phyloP scores from a whole-genome alignment of 2,888 invertebrate species.

The Diarsia dahlii region DNA sequence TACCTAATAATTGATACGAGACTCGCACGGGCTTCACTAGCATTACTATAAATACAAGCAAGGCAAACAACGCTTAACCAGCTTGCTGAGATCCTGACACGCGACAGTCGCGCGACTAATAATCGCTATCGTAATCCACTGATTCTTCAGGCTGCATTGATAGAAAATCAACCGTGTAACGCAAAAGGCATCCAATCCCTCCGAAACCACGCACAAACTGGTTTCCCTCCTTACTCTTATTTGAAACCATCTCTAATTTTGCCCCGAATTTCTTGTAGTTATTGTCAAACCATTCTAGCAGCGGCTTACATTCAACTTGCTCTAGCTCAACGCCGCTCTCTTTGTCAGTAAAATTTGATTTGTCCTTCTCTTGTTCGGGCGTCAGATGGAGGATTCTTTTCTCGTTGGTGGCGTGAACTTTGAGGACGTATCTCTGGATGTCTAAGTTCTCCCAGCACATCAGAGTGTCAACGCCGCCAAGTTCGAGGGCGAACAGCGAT shows the following conservation, averaged over 20 bases:
- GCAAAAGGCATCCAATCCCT: constrained; percentile 94
- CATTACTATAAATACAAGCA: too few species aligned
- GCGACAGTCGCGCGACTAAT: too few species aligned
- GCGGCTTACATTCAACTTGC: constrained; percentile 98
- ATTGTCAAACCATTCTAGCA: constrained; percentile 99
- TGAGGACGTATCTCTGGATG: constrained; percentile 98
- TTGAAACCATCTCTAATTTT: constrained; percentile 99
- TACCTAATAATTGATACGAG: too few species aligned
- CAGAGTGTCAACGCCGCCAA: constrained; percentile 99
- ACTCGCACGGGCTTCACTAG: too few species aligned
- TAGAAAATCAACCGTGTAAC: too few species aligned
- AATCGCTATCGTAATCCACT: too few species aligned
- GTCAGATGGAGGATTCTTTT: constrained; percentile 98
- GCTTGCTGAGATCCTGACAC: too few species aligned
- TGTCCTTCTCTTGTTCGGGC: constrained; percentile 99
- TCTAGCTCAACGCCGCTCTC: constrained; percentile 99
- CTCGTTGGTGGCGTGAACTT: constrained; percentile 96
- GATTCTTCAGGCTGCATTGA: too few species aligned
- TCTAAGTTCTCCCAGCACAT: constrained; percentile 99
- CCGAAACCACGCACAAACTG: constrained; percentile 99
- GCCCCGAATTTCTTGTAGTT: constrained; percentile 99
- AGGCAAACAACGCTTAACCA: too few species aligned
- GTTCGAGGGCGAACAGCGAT: constrained; percentile 98
- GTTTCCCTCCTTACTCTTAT: constrained; percentile 99
- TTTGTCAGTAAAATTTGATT: constrained; percentile 99